Base-by-base conservation (phyloP, 2,797 vertebrate species). In the Pygocentrus nattereri region DNA sequence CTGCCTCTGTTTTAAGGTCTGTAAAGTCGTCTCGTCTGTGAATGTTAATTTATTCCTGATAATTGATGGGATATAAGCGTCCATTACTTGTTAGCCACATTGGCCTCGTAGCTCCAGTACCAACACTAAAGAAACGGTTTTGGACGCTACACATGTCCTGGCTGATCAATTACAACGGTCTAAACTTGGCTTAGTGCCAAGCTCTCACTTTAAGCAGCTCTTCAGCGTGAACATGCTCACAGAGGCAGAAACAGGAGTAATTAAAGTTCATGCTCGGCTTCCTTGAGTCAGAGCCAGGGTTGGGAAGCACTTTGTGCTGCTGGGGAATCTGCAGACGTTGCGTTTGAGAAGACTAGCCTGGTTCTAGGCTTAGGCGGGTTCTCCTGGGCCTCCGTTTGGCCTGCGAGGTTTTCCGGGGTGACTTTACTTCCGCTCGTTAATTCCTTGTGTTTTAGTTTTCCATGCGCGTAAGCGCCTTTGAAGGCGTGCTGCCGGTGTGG, bases 211-310 rank as follows among this genome's bases (percentile, higher is more conserved):
- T n/a, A n/a, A n/a, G n/a, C n/a, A n/a, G n/a, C n/a, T n/a, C n/a
- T n/a, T n/a, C n/a, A n/a, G n/a, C n/a, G n/a, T n/a, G n/a, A n/a
- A n/a, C 34, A 38, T 41, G 8, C 41, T 4, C 1, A 15, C 62
- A 3, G 30, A 65, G 41, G 49, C 50, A 64, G 71, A 67, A 44
- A 23, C 19, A 21, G 19, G 44, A 34, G 77, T 82, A 82, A 88
- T 86, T 86, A 81, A 81, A 86, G 61, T 84, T 80, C 31, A 76
- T 56, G 82, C 85, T 77, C 62, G 78, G 68, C 65, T 83, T 85
- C 78, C 65, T 71, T 54, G 84, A 81, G 82, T 79, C 82, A 64
- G 74, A 82, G 62, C 67, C 76, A 61, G 71, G 41, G 18, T 18
- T 3, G 75, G 58, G 70, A 81, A 49, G 30, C 19, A 5, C n/a